Evolutionary conservation across 2,113 vertebrate genomes (phyloP), one percentile per base, ranked within the genome.

Genomic region (Periophthalmodon schlosseri): DNA sequence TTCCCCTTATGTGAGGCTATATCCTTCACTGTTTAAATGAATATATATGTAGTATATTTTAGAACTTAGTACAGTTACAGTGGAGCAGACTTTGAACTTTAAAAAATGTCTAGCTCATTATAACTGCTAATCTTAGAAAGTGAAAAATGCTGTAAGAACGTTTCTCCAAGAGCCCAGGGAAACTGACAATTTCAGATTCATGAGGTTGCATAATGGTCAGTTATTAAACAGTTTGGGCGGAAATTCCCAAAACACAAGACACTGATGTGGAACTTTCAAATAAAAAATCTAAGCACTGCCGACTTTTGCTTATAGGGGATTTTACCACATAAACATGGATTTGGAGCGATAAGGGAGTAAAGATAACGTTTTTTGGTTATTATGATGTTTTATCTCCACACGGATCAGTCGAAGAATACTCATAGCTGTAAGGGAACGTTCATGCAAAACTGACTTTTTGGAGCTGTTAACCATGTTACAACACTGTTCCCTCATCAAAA

Each of bases 141-240:
- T 76, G 73, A 8, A 61, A 9, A 61, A 28, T 15, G 56, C 74
- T 44, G 61, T 65, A 24, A 77, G 83, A 81, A 79, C 74, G 75
- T 83, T 47, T 66, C 52, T 71, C 63, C 16, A 39, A 70, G 77
- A 71, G 81, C 71, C 68, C 68, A 46, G 72, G 65, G 84, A 86
- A 67, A 84, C 73, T 76, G 79, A 72, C 76, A 74, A 58, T 84
- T 87, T 88, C 82, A 82, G 72, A 86, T 86, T 89, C 76, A 83
- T 79, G 81, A 84, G 73, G 64, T 75, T 83, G 86, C 78, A 82
- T 88, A 84, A 87, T 83, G 85, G 52, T 75, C 46, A 58, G 50
- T 79, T 83, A 81, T 87, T 84, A 87, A 85, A 81, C 70, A 74
- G 63, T 84, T 86, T 76, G 50, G 80, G 78, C 61, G 73, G 36